These are phyloP conservation scores for Drosophila mettleri DNA, from an alignment of 2,888 invertebrate genomes.

Conservation along the genomic window DNA sequence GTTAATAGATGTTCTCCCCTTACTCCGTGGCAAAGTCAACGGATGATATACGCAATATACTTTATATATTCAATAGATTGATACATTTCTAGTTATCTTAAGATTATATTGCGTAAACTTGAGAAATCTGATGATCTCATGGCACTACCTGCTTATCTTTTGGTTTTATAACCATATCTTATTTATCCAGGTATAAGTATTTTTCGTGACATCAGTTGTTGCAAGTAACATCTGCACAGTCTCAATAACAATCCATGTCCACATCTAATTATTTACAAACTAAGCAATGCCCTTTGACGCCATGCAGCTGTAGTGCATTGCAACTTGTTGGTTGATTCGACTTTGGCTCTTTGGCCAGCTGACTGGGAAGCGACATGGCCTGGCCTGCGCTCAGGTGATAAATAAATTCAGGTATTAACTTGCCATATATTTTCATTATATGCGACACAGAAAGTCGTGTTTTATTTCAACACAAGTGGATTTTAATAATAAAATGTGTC, in stretches of 20 bases:
- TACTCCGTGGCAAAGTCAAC: too few relatives aligned
- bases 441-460: conserved; percentile 85
- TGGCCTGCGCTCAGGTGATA: conserved; percentile 74
- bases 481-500: conserved; percentile 84
- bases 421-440: conserved; percentile 85
- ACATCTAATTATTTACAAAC: conserved; percentile 25
- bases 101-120: too few relatives aligned
- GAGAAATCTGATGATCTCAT: too few relatives aligned
- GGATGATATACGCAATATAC: too few relatives aligned
- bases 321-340: conserved; percentile 35
- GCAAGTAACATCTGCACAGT: background rate
- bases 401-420: conserved; percentile 85
- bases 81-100: too few relatives aligned
- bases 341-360: conserved; percentile 2
- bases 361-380: conserved; percentile 12
- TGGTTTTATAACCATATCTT: background rate
- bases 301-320: conserved; percentile 6
- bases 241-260: conserved; percentile 1
- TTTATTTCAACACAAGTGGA: conserved; percentile 85
- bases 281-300: conserved; percentile 42
- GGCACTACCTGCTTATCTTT: background rate
- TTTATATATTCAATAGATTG: too few relatives aligned
- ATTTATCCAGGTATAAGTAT: background rate
- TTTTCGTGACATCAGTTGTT: background rate
- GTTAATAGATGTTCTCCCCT: too few relatives aligned